Evolutionary conservation across 1,140 invertebrate genomes (phyloP).

Genomic region (Anadara kagoshimensis): DNA sequence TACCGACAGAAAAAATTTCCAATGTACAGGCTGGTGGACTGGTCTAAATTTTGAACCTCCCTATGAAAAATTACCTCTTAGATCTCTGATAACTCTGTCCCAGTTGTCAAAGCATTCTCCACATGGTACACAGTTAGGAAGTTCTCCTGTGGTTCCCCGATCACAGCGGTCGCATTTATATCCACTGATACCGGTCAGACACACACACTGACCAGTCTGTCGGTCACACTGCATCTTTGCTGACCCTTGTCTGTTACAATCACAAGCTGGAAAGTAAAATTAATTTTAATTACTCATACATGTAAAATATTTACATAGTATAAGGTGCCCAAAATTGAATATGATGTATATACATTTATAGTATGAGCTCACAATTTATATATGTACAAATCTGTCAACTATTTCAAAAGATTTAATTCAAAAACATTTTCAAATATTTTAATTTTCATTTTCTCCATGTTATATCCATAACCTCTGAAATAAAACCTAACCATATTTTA

Average conservation of each 20-base stretch:
- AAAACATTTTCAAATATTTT: too few relatives aligned
- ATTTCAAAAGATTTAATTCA: too few relatives aligned
- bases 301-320: background rate
- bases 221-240: constrained; percentile 81
- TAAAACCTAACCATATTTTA: too few relatives aligned
- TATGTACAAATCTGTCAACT: background rate
- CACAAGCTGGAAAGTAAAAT: constrained; percentile 79
- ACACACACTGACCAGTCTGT: constrained; percentile 76
- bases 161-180: constrained; percentile 96
- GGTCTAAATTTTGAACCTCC: background rate
- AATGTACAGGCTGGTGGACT: background rate
- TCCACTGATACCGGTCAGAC: constrained; percentile 93
- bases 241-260: constrained; percentile 92
- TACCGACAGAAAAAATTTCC: too few relatives aligned
- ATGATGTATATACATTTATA: background rate
- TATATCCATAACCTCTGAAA: too few relatives aligned
- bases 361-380: background rate
- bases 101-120: constrained; percentile 99
- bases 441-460: too few relatives aligned
- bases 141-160: constrained; percentile 91
- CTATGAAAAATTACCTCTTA: constrained; percentile 76
- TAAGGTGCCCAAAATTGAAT: background rate
- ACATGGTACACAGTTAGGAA: constrained; percentile 93
- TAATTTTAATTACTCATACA: background rate
- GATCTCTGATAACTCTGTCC: constrained; percentile 89